phyloP scores from a whole-genome alignment of 2,888 invertebrate species.

The Cosmopolites sordidus region DNA sequence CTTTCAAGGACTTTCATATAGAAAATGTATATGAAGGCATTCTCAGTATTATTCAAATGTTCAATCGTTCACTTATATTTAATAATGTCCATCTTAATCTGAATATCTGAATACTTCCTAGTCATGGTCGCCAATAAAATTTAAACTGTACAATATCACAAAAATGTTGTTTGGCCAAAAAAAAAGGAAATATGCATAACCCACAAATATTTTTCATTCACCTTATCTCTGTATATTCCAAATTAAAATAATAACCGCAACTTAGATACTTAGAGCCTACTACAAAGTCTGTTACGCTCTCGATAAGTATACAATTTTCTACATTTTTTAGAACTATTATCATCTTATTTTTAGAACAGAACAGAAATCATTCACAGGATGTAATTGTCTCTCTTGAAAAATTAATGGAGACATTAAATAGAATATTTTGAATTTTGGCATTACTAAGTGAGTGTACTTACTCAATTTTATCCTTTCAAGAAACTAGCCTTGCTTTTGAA shows the following conservation, averaged over 20 bases:
- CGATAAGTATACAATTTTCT: not conserved
- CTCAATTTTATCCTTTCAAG: slow-evolving; percentile 17
- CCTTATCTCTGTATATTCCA: not conserved
- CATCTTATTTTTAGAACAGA: not conserved
- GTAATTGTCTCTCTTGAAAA: not conserved
- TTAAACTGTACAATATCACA: too few species aligned
- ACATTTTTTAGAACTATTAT: not conserved
- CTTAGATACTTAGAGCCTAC: not conserved
- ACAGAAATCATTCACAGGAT: not conserved
- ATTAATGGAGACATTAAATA: not conserved
- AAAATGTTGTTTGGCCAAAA: not conserved
- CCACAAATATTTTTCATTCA: not conserved
- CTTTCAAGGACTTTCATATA: too few species aligned
- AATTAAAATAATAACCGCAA: not conserved
- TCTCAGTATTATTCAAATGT: too few species aligned
- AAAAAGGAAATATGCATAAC: not conserved
- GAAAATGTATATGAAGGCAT: too few species aligned
- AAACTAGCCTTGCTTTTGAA: slow-evolving; percentile 13
- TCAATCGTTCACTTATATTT: too few species aligned
- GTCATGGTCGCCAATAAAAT: too few species aligned
- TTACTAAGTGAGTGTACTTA: slow-evolving; percentile 21
- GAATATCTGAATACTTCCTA: too few species aligned
- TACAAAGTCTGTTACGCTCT: not conserved
- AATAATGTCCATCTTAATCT: too few species aligned
- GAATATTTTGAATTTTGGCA: slow-evolving; percentile 10